These are phyloP conservation scores for Neopelma chrysocephalum DNA, from an alignment of 2,797 vertebrate genomes.

Conservation along the genomic window DNA sequence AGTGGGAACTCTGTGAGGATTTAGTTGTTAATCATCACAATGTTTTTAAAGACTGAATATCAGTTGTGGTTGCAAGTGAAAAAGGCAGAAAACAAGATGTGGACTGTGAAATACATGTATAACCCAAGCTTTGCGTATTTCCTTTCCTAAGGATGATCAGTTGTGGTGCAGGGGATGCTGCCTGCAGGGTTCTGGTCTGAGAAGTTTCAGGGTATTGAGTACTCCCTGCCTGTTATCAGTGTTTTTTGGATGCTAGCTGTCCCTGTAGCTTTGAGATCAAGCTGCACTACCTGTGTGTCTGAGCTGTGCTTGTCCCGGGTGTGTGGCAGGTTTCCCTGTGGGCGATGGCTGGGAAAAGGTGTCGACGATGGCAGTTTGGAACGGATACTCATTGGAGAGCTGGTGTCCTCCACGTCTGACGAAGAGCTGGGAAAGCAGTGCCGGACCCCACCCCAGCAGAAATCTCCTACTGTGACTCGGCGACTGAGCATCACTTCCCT, in stretches of 20 bases:
- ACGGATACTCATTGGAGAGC: slow-evolving; percentile 92
- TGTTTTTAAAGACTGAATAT: neutral
- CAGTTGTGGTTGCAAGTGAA: neutral
- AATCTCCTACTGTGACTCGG: slow-evolving; percentile 87
- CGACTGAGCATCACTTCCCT: slow-evolving; percentile 90
- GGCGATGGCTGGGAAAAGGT: slow-evolving; percentile 94
- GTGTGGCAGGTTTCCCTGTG: slow-evolving; percentile 88
- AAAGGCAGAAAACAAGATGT: neutral
- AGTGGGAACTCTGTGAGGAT: neutral
- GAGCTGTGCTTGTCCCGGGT: neutral
- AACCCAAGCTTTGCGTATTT: neutral
- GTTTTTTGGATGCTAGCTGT: neutral
- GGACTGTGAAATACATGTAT: accelerated
- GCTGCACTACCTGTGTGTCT: neutral
- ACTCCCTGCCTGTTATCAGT: neutral
- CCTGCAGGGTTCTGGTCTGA: neutral
- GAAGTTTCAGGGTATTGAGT: neutral
- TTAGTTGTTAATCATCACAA: neutral
- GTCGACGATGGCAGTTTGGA: slow-evolving; percentile 95
- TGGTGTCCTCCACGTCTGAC: slow-evolving; percentile 83
- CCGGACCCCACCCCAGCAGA: slow-evolving; percentile 92
- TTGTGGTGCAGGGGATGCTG: neutral
- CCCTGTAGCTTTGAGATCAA: neutral
- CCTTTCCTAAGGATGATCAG: neutral
- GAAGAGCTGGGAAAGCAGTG: slow-evolving; percentile 89